Base-by-base conservation (phyloP, 92 coral and sea anemone species). In the Heteractis magnifica region DNA sequence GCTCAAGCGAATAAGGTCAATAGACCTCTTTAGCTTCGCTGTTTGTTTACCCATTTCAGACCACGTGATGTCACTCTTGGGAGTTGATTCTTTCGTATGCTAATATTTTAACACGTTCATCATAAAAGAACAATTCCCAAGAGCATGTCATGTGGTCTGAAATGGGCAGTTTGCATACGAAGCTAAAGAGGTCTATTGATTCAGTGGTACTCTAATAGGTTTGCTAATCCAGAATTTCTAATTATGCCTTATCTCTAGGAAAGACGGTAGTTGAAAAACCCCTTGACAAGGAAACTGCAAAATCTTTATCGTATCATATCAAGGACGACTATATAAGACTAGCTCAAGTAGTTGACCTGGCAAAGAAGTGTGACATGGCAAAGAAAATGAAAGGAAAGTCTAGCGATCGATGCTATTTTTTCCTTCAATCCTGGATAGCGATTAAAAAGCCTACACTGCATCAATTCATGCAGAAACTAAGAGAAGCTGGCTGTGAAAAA, bases 401-500 rank as follows among this genome's bases (percentile, higher is more conserved):
- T 4, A 59, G 51, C 0, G 72, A 79, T 6, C 77, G 64, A 9
- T 81, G 72, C 84, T 10, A 11, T 5, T 0, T 49, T 34, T n/a
- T 68, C 14, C 58, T 81, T 16, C 10, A 50, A 11, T 23, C 77
- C 15, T 81, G 84, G 84, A 64, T 41, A 70, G 8, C 18, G 44
- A 48, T 23, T 21, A 26, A 64, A 49, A 60, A 44, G 53, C 74
- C 84, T 5, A 81, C 76, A 4, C 48, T 81, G 4, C 84, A 81
- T 49, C 8, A 49, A 12, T 23, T 81, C 11, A 81, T 81, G 84
- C 56, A 81, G 62, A 68, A 50, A 21, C 34, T 81, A 34, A 10
- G 51, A 44, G 53, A 81, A 19, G 34, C 51, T 41, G 26, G 56
- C 49, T 65, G 76, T 52, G n/a, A 81, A 23, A 26, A 68, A 14